Conservation (phyloP, 2,797 vertebrate genomes). For the Channa striata region DNA sequence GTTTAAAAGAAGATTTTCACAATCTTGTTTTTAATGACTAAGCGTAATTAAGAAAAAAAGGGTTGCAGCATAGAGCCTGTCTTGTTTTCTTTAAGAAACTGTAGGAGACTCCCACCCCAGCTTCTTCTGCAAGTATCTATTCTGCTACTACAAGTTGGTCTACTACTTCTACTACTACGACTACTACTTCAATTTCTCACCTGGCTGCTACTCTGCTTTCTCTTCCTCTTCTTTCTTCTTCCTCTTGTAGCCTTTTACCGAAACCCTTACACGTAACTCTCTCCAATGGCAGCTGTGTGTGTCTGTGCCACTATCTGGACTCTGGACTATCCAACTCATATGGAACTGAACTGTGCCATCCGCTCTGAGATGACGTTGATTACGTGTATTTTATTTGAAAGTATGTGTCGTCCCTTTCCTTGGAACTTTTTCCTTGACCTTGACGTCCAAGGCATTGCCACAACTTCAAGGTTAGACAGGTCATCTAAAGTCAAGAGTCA, state of each 20-base stretch:
- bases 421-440: slow-evolving; percentile 13
- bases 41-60: slow-evolving; percentile 61
- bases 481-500: slow-evolving; percentile 15
- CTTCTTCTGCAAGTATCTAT: slow-evolving; percentile 59
- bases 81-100: slow-evolving; percentile 57
- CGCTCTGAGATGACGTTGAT: slow-evolving; percentile 41
- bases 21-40: slow-evolving; percentile 71
- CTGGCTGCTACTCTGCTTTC: slow-evolving; percentile 54
- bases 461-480: slow-evolving; percentile 8
- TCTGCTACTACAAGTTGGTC: slow-evolving; percentile 48
- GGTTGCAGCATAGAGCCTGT: slow-evolving; percentile 69
- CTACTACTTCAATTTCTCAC: slow-evolving; percentile 47
- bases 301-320: slow-evolving; percentile 51
- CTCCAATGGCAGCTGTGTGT: slow-evolving; percentile 67
- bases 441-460: background rate
- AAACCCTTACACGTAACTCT: slow-evolving; percentile 42
- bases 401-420: slow-evolving; percentile 9
- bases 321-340: slow-evolving; percentile 36
- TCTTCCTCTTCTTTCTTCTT: slow-evolving; percentile 48
- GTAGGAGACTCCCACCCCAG: slow-evolving; percentile 38
- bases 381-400: slow-evolving; percentile 15
- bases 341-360: slow-evolving; percentile 47
- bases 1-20: slow-evolving; percentile 63
- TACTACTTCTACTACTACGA: slow-evolving; percentile 16
- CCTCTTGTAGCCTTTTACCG: slow-evolving; percentile 43